Conservation (phyloP, 2,888 invertebrate species). For the Drosophila prostipennis region DNA sequence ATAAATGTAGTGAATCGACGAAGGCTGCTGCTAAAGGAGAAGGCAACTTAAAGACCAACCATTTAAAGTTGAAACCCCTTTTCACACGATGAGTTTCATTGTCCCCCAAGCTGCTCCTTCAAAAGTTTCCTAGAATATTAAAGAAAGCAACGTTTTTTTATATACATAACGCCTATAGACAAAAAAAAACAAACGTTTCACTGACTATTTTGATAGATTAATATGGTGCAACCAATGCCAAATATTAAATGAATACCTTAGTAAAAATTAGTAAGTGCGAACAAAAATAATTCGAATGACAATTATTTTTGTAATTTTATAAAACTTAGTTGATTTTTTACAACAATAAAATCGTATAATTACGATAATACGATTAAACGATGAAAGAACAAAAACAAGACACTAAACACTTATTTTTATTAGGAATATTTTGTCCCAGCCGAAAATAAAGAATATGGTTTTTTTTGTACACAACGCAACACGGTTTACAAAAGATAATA, state of each 20-base stretch:
- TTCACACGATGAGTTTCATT: slow-evolving; percentile 11
- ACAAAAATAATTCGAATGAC: slow-evolving; percentile 61
- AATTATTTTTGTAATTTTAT: slow-evolving; percentile 81
- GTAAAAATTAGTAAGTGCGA: slow-evolving; percentile 31
- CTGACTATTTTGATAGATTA: slow-evolving; percentile 64
- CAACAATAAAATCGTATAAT: slow-evolving; percentile 29
- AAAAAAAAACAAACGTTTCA: slow-evolving; percentile 56
- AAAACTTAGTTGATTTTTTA: slow-evolving; percentile 68
- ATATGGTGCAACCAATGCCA: slow-evolving; percentile 68
- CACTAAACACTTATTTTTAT: slow-evolving; percentile 25
- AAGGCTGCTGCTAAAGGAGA: background rate
- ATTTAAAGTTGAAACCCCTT: slow-evolving; percentile 7
- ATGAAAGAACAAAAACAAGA: slow-evolving; percentile 23
- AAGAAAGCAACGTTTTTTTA: slow-evolving; percentile 41
- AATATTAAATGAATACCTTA: slow-evolving; percentile 56
- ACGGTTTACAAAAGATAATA: slow-evolving; percentile 48
- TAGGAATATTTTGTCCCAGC: slow-evolving; percentile 1
- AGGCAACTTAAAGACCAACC: slow-evolving; percentile 33
- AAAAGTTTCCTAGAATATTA: slow-evolving; percentile 27
- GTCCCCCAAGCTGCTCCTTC: slow-evolving; percentile 10
- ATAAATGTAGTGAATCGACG: slow-evolving; percentile 18
- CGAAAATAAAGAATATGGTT: background rate
- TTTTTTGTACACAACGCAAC: slow-evolving; percentile 59
- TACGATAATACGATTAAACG: slow-evolving; percentile 24
- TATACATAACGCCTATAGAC: slow-evolving; percentile 44